Conservation (phyloP, 2,797 vertebrate species). For the Knipowitschia caucasica region DNA sequence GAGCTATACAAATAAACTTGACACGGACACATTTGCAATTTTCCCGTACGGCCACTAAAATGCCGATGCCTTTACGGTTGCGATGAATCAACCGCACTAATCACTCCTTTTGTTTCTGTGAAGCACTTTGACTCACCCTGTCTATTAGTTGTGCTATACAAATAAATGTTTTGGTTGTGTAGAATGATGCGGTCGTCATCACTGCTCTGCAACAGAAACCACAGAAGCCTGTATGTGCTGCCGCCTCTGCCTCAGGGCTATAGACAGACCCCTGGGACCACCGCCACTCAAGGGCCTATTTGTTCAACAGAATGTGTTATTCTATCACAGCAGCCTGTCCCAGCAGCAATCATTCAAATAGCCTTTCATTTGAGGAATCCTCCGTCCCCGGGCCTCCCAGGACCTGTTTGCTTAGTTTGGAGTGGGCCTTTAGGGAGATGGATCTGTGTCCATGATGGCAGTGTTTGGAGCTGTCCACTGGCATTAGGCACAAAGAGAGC, state of each 20-base stretch:
- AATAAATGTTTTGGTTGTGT: too few relatives aligned
- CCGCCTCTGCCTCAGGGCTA: slow-evolving; percentile 74
- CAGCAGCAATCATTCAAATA: slow-evolving; percentile 82
- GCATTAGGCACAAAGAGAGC: background rate
- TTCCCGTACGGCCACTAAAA: too few relatives aligned
- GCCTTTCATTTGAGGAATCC: slow-evolving; percentile 75
- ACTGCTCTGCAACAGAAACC: background rate
- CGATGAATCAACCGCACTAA: too few relatives aligned
- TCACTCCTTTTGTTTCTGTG: too few relatives aligned
- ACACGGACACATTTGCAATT: too few relatives aligned
- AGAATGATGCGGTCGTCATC: too few relatives aligned
- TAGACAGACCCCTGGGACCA: slow-evolving; percentile 77
- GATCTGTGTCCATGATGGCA: background rate
- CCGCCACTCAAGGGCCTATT: slow-evolving; percentile 80
- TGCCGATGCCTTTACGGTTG: too few relatives aligned
- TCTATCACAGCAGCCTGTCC: slow-evolving; percentile 82
- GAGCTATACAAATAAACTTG: too few relatives aligned
- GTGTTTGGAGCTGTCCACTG: slow-evolving; percentile 1
- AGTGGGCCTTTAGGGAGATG: slow-evolving; percentile 33
- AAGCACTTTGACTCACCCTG: too few relatives aligned
- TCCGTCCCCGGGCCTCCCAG: slow-evolving; percentile 56
- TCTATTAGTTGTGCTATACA: too few relatives aligned
- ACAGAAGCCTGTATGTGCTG: slow-evolving; percentile 70
- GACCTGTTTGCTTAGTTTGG: slow-evolving; percentile 58
- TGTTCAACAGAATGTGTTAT: slow-evolving; percentile 84